Evolutionary conservation across 2,113 vertebrate genomes (phyloP), one percentile per base, ranked within the genome.

Genomic region (Lutjanus erythropterus): DNA sequence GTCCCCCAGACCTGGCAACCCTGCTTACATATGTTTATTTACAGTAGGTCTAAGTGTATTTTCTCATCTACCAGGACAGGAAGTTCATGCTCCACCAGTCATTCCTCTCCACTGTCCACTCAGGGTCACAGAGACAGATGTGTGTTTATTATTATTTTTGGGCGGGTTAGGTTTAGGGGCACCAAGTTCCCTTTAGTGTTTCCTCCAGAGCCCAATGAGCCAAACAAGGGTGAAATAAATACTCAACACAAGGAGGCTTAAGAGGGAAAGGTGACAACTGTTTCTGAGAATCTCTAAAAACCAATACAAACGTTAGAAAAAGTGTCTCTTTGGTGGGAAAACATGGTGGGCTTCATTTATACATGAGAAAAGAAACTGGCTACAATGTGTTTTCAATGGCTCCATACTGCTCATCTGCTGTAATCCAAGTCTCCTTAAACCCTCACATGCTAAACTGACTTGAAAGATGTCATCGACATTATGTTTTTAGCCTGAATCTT

Each of bases 21-120:
- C n/a, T 37, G 27, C 27, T 25, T 25, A 7, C 53, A 31, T 72
- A 39, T 52, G 23, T 80, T 76, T 88, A 66, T 88, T 70, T 44
- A 58, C 46, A 58, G 16, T 61, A 27, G 50, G 33, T 7, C 7
- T 35, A 35, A 5, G 44, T 35, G 68, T 71, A 58, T 85, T 82
- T 86, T 88, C 82, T 81, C 73, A 86, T 89, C 65, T 64, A 69
- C 59, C 71, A 78, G 62, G 58, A 83, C 88, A 91, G 91, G 87
- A 92, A 89, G 88, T 88, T 80, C 56, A 77, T 52, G 58, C 78
- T 87, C 75, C 71, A 29, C 14, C 47, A 75, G 76, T 67, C 65
- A 72, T 82, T 86, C 70, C 69, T 81, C 71, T 79, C 53, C 42
- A 15, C 72, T 71, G 68, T 66, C 67, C 79, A 39, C 61, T 70